A percentile compares a stretch with the other conserved stretches of the same genome.
Evolutionary conservation across 2,888 invertebrate species (phyloP).

Genomic region (Leucophora obtusa): DNA sequence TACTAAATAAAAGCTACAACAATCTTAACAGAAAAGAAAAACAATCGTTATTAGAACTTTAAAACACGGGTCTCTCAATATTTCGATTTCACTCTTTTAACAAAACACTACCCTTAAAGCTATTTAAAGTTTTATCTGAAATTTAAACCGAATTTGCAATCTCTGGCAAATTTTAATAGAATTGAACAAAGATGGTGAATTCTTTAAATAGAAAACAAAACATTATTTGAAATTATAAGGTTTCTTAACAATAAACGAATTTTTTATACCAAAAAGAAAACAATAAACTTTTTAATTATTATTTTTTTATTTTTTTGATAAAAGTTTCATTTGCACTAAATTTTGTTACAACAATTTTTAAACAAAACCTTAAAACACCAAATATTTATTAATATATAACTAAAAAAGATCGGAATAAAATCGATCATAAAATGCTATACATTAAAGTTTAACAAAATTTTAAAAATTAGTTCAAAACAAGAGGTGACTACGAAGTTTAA

Average conservation of each 20-base stretch:
- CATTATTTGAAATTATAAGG: slow-evolving; percentile 43
- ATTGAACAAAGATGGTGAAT: neutral
- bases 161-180: neutral
- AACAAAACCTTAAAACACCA: slow-evolving; percentile 9
- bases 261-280: slow-evolving; percentile 53
- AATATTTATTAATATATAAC: slow-evolving; percentile 18
- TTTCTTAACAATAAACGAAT: slow-evolving; percentile 65
- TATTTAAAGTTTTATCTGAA: neutral
- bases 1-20: slow-evolving; percentile 1
- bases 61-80: slow-evolving; percentile 21
- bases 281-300: slow-evolving; percentile 17
- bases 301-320: neutral
- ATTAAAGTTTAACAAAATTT: neutral
- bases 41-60: neutral
- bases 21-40: neutral
- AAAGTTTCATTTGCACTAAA: slow-evolving; percentile 7
- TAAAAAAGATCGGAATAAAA: slow-evolving; percentile 6
- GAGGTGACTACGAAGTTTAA: neutral
- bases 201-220: neutral
- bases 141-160: too few relatives aligned
- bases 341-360: slow-evolving; percentile 1
- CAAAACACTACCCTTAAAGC: slow-evolving; percentile 3
- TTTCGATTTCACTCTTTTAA: slow-evolving; percentile 11
- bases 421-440: slow-evolving; percentile 14
- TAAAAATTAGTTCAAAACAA: too few relatives aligned